Conservation (phyloP, 2,797 vertebrate genomes). For the Xiphophorus birchmanni region DNA sequence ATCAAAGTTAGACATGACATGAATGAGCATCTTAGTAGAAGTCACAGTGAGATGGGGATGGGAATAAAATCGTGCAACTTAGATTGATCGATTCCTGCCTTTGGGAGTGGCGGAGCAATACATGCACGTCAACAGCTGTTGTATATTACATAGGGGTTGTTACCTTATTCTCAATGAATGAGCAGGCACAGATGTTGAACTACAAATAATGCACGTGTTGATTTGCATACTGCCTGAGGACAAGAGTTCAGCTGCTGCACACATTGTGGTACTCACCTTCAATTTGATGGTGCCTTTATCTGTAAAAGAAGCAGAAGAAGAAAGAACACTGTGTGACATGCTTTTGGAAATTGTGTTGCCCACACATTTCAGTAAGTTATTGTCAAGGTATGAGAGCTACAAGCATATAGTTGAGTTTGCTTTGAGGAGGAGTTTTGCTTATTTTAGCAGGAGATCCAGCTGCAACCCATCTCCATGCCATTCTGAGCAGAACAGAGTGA, state of each 20-base stretch:
- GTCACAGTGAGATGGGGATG: slow-evolving; percentile 35
- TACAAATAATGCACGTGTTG: slow-evolving; percentile 74
- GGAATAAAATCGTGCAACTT: slow-evolving; percentile 63
- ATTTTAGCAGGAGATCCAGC: slow-evolving; percentile 45
- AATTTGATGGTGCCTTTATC: slow-evolving; percentile 92
- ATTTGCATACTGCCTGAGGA: slow-evolving; percentile 75
- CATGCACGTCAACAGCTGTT: slow-evolving; percentile 79
- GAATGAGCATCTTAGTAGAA: slow-evolving; percentile 65
- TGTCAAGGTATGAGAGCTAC: neutral
- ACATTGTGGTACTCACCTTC: slow-evolving; percentile 83
- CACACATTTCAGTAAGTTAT: neutral
- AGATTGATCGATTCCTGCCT: slow-evolving; percentile 77
- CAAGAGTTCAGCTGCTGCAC: slow-evolving; percentile 72
- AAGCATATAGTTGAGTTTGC: slow-evolving; percentile 11
- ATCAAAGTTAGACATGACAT: slow-evolving; percentile 38
- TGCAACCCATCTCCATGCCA: slow-evolving; percentile 51
- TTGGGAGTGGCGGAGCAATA: slow-evolving; percentile 68
- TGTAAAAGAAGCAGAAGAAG: slow-evolving; percentile 68
- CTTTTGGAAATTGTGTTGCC: neutral
- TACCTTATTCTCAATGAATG: slow-evolving; percentile 79
- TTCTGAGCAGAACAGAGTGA: slow-evolving; percentile 27
- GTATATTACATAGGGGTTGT: slow-evolving; percentile 74
- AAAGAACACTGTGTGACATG: slow-evolving; percentile 11
- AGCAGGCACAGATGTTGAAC: slow-evolving; percentile 78
- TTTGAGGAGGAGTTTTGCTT: slow-evolving; percentile 12